These are phyloP conservation scores for Sycophila texana DNA, from an alignment of 2,888 invertebrate genomes.

Conservation along the genomic window DNA sequence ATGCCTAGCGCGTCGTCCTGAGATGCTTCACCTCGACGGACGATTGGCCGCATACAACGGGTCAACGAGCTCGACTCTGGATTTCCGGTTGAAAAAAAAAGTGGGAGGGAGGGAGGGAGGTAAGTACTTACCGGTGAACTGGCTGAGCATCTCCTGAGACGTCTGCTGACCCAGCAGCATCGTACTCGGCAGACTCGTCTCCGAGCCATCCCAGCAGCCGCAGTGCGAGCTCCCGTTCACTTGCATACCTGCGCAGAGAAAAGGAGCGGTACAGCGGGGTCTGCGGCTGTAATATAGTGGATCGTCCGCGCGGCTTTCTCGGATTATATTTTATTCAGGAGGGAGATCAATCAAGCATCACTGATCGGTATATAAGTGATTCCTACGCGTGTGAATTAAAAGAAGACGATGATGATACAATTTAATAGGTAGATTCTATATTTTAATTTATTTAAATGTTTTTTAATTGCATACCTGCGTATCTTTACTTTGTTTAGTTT, in stretches of 20 bases:
- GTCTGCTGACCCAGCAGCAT: conserved; percentile 74
- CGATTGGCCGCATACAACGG: not conserved
- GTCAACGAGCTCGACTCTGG: conserved; percentile 33
- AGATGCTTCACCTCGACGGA: conserved; percentile 16
- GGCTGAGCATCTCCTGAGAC: conserved; percentile 72
- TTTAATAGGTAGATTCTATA: too few species aligned
- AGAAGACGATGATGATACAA: too few species aligned
- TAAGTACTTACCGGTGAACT: conserved; percentile 71
- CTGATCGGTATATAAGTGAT: too few species aligned
- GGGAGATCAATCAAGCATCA: too few species aligned
- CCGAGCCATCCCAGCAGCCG: conserved; percentile 72
- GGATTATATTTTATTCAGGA: too few species aligned
- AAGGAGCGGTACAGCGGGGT: not conserved
- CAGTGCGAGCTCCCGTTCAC: conserved; percentile 73
- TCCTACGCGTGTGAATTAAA: too few species aligned
- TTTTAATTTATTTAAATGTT: too few species aligned
- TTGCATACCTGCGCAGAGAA: conserved; percentile 69
- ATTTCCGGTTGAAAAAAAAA: conserved; percentile 39
- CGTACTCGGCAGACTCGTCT: conserved; percentile 71
- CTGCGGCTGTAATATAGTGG: not conserved
- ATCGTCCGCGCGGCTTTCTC: too few species aligned
- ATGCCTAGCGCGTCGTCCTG: not conserved
- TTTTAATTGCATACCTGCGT: too few species aligned
- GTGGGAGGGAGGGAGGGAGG: not conserved
- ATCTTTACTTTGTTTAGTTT: too few species aligned